A percentile compares a stretch with the other conserved stretches of the same genome.
phyloP scores from a whole-genome alignment of 1,140 invertebrate genomes.

The Papilio polyxenes region DNA sequence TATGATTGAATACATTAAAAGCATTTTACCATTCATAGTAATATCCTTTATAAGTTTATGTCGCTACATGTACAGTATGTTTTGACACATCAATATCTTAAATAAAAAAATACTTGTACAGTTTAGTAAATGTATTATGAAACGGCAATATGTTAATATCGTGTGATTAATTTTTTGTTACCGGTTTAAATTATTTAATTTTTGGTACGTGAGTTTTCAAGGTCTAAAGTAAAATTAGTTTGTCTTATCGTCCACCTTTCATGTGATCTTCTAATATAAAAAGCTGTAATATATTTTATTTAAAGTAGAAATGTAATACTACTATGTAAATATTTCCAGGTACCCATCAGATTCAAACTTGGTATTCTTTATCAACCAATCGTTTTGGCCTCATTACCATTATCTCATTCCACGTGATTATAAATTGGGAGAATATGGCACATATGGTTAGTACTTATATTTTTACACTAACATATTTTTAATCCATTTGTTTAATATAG shows the following conservation, averaged over 20 bases:
- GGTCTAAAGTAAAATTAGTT: neutral
- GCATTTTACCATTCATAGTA: no score
- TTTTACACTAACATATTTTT: neutral
- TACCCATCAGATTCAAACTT: constrained; percentile 86
- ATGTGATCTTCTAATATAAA: neutral
- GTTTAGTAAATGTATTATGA: no score
- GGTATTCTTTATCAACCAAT: constrained; percentile 87
- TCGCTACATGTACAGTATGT: no score
- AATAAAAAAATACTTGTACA: no score
- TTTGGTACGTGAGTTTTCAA: neutral
- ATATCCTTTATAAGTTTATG: no score
- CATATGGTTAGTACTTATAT: constrained; percentile 80
- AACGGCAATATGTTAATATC: no score
- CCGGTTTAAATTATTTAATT: no score
- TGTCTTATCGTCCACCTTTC: neutral
- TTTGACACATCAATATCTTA: no score
- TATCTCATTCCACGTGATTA: constrained; percentile 89
- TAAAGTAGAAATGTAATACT: neutral
- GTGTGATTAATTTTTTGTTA: no score
- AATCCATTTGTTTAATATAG: no score
- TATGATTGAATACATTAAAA: no score
- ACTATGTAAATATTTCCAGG: constrained; percentile 73
- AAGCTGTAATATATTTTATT: neutral
- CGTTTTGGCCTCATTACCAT: constrained; percentile 89
- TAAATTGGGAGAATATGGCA: constrained; percentile 88